Evolutionary conservation across 2,797 vertebrate genomes (phyloP).

Genomic region (Pithecia hirsuta): DNA sequence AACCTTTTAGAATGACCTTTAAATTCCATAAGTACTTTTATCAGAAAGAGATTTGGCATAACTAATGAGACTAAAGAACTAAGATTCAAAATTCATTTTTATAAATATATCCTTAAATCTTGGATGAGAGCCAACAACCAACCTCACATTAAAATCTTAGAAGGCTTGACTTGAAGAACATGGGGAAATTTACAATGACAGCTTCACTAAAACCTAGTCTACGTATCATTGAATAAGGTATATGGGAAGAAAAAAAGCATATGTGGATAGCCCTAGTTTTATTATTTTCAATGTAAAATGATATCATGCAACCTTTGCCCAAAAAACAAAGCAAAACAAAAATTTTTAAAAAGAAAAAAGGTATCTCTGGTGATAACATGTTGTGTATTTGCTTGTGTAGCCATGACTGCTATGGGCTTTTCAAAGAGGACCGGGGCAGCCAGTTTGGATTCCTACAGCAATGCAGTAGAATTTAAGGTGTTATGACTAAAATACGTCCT

Average conservation of each 20-base stretch:
- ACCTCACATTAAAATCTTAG: slow-evolving; percentile 64
- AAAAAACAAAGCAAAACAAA: not conserved
- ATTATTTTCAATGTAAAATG: not conserved
- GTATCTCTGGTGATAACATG: slow-evolving; percentile 25
- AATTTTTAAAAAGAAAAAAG: not conserved
- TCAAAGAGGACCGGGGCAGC: slow-evolving; percentile 62
- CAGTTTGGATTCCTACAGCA: slow-evolving; percentile 75
- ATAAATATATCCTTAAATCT: slow-evolving; percentile 62
- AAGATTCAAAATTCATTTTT: slow-evolving; percentile 67
- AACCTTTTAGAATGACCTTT: slow-evolving; percentile 46
- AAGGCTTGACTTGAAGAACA: slow-evolving; percentile 51
- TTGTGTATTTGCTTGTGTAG: not conserved
- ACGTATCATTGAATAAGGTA: slow-evolving; percentile 36
- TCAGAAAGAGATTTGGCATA: slow-evolving; percentile 67
- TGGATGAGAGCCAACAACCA: slow-evolving; percentile 53
- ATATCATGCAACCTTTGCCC: not conserved
- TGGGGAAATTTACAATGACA: slow-evolving; percentile 4
- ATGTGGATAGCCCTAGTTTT: not conserved
- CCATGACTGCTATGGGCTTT: slow-evolving; percentile 29
- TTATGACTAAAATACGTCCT: slow-evolving; percentile 52
- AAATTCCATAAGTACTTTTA: slow-evolving; percentile 63
- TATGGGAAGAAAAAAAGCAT: not conserved
- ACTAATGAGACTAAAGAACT: slow-evolving; percentile 31
- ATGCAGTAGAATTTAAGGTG: slow-evolving; percentile 79
- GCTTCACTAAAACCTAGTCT: slow-evolving; percentile 10